Evolutionary conservation across 2,113 vertebrate genomes (phyloP), one percentile per base, ranked within the genome.

Genomic region (Melanerpes aurifrons): DNA sequence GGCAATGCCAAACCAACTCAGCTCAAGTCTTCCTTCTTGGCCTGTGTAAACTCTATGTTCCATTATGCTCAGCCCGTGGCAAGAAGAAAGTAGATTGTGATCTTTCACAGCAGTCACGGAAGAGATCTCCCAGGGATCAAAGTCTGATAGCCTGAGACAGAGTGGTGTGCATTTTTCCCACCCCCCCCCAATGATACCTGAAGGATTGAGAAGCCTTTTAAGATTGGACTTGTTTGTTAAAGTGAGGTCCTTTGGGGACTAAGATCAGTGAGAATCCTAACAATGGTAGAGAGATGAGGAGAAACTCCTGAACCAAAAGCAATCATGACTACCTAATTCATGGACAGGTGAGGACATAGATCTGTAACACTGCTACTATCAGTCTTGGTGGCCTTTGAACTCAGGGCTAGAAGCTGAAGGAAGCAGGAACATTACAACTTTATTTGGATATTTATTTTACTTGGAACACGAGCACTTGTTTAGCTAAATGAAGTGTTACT

Each of bases 11-110:
- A 56, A 70, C 24, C 37, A n/a, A 90, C n/a, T 8, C 5, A 4
- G 67, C 26, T 66, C 37, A 0, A 0, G 1, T 53, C 40, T 86
- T 70, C 50, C 35, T 18, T 56, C 35, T n/a, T 26, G 9, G 13
- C 12, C 7, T 63, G 64, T 17, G 22, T 2, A 71, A 24, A 48
- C 26, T 43, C 48, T 4, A 25, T 84, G 68, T 35, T 45, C 40
- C 19, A 15, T 24, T 74, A 71, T 24, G 13, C 40, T 79, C 61
- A 80, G 61, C 26, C 64, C 56, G 64, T 40, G 2, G 18, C 16
- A 67, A 67, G 31, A 86, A 81, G 12, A 71, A 91, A 90, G 66
- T 9, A 89, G 9, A 58, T 29, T 7, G 26, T 12, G 6, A 70
- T 40, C 19, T 75, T 64, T 28, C 80, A 90, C 73, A 89, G 32